A percentile compares a stretch with the other conserved stretches of the same genome.
Evolutionary conservation across 2,113 vertebrate genomes (phyloP).

Genomic region (Coturnix japonica): DNA sequence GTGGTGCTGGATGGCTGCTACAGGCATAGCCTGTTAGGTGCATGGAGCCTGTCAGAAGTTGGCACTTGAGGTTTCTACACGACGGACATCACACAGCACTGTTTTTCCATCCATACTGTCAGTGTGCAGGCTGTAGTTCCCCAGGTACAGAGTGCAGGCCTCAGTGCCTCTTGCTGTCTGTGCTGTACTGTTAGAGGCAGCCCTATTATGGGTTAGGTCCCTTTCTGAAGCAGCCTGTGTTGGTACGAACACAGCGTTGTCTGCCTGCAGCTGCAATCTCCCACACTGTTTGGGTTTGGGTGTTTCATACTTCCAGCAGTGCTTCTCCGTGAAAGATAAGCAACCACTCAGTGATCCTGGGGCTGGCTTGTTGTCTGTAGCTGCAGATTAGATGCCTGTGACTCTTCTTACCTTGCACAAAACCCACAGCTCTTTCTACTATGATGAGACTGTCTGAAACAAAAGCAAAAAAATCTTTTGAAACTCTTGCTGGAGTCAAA

Average conservation of each 20-base stretch:
- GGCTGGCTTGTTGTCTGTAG: fast-evolving
- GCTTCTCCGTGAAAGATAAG: background rate
- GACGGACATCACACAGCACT: background rate
- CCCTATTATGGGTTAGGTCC: background rate
- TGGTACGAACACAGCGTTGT: fast-evolving
- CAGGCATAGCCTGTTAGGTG: background rate
- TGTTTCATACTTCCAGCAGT: background rate
- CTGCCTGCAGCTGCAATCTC: fast-evolving
- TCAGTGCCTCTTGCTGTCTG: fast-evolving
- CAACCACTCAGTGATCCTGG: fast-evolving
- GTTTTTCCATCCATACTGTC: background rate
- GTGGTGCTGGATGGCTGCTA: background rate
- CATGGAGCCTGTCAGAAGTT: background rate
- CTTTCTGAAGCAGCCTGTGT: fast-evolving
- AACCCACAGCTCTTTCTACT: background rate
- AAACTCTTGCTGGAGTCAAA: background rate
- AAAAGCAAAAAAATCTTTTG: background rate
- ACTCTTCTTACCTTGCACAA: background rate
- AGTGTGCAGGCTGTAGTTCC: background rate
- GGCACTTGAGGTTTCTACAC: fast-evolving
- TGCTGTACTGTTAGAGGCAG: background rate
- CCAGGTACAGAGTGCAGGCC: fast-evolving
- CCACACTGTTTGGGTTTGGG: fast-evolving
- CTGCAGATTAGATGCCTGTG: background rate
- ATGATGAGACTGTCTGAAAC: background rate